phyloP scores from a whole-genome alignment of 2,113 vertebrate genomes.

The Phaethornis superciliosus region DNA sequence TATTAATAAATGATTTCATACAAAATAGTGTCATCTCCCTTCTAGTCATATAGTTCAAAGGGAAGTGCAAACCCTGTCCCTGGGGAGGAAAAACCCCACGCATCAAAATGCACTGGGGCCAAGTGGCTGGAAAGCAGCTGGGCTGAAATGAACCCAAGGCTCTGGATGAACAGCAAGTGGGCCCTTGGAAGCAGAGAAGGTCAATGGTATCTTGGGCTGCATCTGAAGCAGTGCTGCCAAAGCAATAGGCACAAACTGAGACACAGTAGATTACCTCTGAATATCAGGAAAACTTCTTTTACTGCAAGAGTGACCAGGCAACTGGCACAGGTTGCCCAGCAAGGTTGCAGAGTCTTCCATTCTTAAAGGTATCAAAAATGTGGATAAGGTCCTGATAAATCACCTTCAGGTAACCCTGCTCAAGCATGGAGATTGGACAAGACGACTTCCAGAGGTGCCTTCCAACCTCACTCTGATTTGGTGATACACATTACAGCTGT shows the following conservation, averaged over 20 bases:
- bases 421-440: background rate
- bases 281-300: background rate
- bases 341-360: background rate
- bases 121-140: background rate
- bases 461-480: background rate
- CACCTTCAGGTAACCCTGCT: background rate
- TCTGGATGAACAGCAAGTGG: background rate
- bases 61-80: background rate
- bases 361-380: background rate
- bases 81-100: background rate
- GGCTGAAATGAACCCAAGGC: background rate
- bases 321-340: too few species aligned
- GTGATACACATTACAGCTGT: background rate
- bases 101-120: background rate
- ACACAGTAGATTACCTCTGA: background rate
- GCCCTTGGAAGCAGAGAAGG: background rate
- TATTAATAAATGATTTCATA: background rate
- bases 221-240: background rate
- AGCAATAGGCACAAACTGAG: fast-evolving
- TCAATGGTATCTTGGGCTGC: background rate
- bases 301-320: background rate
- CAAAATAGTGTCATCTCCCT: background rate
- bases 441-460: background rate
- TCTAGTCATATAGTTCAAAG: background rate
- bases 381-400: background rate